Evolutionary conservation across 2,888 invertebrate species (phyloP), one percentile per base, ranked within the genome.

Genomic region (Oxytorus armatus): DNA sequence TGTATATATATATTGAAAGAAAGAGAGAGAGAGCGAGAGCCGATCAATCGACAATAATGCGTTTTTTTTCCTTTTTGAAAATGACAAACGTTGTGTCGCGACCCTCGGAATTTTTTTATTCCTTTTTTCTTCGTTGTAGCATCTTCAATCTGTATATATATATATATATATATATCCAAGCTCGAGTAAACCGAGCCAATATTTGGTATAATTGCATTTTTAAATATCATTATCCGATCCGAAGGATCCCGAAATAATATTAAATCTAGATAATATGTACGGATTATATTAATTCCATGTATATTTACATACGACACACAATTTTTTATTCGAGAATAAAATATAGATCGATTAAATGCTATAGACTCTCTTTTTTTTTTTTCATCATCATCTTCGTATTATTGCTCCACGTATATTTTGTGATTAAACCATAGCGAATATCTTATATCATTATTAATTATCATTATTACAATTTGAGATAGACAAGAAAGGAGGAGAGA

Each of bases 171-270:
- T 33, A 73, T 72, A 66, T 74, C 39, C 53, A 16, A 49, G 57
- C 69, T 68, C 39, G 70, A 63, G 68, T 55, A 77, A 82, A 80
- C 74, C 82, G 70, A 73, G 47, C 74, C 79, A 83, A 79, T 85
- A 87, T 88, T 88, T 88, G 88, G 88, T 88, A 87, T 85, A 87
- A 86, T 88, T 86, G 87, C 86, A 85, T 14, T 82, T 75, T 72
- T 76, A 82, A 86, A 83, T 86, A 85, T 82, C 81, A 82, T 79
- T 79, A 74, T 74, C 61, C 72, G 55, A 73, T 69, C 39, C 68
- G 77, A 70, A 78, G 78, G 63, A 77, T 53, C 23, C 49, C 74
- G 68, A 75, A 84, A 74, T 73, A 53, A 51, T 36, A 76, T 59
- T 51, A 74, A 8, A 51, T 33, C 14, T 57, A 14, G 16, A 2